phyloP scores from a whole-genome alignment of 2,113 vertebrate species.

The Enhydra lutris region DNA sequence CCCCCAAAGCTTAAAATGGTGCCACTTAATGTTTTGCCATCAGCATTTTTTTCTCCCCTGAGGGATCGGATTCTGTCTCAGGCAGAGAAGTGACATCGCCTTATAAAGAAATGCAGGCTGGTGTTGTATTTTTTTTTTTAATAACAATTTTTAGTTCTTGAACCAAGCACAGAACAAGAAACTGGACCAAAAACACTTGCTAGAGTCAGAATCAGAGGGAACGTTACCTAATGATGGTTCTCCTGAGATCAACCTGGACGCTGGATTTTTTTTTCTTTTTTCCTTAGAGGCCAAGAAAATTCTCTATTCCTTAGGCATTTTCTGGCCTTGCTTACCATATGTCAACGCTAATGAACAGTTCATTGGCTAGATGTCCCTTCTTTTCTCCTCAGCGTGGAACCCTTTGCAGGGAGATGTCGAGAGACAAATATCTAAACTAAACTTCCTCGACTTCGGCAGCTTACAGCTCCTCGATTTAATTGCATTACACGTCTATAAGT shows the following conservation, averaged over 20 bases:
- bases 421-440: slow-evolving; percentile 77
- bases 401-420: slow-evolving; percentile 37
- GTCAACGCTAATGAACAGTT: slow-evolving; percentile 57
- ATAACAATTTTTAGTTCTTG: background rate
- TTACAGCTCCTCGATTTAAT: slow-evolving; percentile 80
- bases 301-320: slow-evolving; percentile 18
- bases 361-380: slow-evolving; percentile 21
- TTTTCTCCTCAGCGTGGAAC: slow-evolving; percentile 12
- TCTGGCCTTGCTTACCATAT: slow-evolving; percentile 20
- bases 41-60: background rate
- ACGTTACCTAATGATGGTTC: background rate
- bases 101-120: background rate
- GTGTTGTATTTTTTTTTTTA: background rate
- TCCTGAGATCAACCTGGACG: background rate
- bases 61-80: background rate
- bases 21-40: slow-evolving; percentile 50
- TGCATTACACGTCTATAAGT: slow-evolving; percentile 81
- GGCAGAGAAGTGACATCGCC: background rate
- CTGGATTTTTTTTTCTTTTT: background rate
- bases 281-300: slow-evolving; percentile 32
- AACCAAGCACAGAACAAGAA: background rate
- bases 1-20: slow-evolving; percentile 57
- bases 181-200: background rate
- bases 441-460: slow-evolving; percentile 69
- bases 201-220: background rate